A percentile compares a stretch with the other conserved stretches of the same genome.
These are phyloP conservation scores for Xyrichtys novacula DNA, from an alignment of 2,797 vertebrate species.

Conservation along the genomic window DNA sequence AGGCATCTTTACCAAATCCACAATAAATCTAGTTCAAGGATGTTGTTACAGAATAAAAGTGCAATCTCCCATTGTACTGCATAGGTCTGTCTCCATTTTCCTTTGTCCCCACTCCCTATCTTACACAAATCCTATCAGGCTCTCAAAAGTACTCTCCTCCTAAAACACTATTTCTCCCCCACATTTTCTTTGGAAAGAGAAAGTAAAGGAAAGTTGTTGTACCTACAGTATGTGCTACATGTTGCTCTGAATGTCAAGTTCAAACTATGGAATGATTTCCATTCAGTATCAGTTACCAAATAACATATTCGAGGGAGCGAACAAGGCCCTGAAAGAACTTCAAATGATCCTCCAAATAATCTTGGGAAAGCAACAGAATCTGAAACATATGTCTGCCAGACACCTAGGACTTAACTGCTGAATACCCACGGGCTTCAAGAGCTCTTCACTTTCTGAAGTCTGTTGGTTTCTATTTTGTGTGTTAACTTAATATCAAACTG, in stretches of 20 bases:
- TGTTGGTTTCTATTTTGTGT: slow-evolving; percentile 43
- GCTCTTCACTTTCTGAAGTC: slow-evolving; percentile 58
- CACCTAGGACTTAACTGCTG: slow-evolving; percentile 32
- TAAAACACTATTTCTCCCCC: neutral
- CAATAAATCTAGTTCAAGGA: too few relatives aligned
- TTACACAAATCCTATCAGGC: slow-evolving; percentile 6
- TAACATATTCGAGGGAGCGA: slow-evolving; percentile 47
- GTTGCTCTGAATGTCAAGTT: slow-evolving; percentile 49
- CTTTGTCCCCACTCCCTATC: neutral
- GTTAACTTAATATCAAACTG: slow-evolving; percentile 48
- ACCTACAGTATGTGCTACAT: slow-evolving; percentile 8
- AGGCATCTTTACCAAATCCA: too few relatives aligned
- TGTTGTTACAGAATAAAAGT: too few relatives aligned
- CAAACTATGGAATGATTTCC: slow-evolving; percentile 38
- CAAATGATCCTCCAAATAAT: slow-evolving; percentile 61
- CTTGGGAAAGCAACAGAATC: slow-evolving; percentile 55
- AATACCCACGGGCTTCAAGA: slow-evolving; percentile 44
- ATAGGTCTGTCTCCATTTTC: neutral
- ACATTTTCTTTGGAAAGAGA: slow-evolving; percentile 21
- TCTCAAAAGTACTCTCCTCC: slow-evolving; percentile 10
- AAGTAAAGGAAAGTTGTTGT: neutral
- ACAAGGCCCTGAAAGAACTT: slow-evolving; percentile 46
- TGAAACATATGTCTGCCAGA: slow-evolving; percentile 50
- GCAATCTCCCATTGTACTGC: neutral
- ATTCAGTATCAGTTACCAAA: slow-evolving; percentile 31